These are phyloP conservation scores for Triplophysa dalaica DNA, from an alignment of 2,113 vertebrate genomes.

Conservation along the genomic window DNA sequence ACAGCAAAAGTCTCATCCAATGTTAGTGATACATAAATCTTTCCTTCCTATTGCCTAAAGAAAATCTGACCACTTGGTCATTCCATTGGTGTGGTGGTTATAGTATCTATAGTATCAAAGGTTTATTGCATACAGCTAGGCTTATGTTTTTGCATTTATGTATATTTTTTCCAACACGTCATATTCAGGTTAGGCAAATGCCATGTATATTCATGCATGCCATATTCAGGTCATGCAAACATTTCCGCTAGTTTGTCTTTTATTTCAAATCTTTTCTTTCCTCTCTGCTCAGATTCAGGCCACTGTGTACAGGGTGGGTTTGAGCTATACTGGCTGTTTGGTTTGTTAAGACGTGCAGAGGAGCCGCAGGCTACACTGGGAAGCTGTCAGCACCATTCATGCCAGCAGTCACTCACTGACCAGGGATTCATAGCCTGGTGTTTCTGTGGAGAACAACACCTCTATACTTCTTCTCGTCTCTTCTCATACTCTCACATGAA, in stretches of 20 bases:
- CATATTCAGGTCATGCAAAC: conserved; percentile 17
- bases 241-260: neutral
- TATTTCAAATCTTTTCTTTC: neutral
- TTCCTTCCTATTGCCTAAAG: no score
- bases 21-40: no score
- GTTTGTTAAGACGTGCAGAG: conserved; percentile 24
- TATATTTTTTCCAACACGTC: neutral
- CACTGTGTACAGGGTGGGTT: conserved; percentile 23
- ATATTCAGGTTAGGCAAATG: neutral
- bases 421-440: conserved; percentile 17
- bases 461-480: neutral
- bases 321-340: neutral
- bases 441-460: no score
- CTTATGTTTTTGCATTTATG: conserved; percentile 70
- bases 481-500: no score
- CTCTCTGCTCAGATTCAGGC: conserved; percentile 8
- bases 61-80: no score
- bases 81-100: no score
- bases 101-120: no score
- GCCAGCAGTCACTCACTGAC: conserved; percentile 37
- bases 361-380: conserved; percentile 25
- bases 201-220: neutral
- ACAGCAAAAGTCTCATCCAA: neutral
- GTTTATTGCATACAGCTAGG: no score
- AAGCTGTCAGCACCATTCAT: conserved; percentile 37